Conservation (phyloP, 2,888 invertebrate genomes). For the Prosapia bicincta region DNA sequence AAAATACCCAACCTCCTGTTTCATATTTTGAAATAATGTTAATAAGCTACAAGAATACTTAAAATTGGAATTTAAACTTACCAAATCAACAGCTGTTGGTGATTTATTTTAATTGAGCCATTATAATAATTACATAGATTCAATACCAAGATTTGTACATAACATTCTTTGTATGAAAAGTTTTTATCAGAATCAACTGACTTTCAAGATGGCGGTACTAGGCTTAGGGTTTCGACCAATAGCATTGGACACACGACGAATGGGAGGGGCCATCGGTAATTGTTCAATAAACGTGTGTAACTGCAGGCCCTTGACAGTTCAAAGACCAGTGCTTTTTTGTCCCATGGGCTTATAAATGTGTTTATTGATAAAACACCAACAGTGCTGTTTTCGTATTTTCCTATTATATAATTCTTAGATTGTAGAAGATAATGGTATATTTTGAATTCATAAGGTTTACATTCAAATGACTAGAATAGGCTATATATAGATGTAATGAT, state of each 20-base stretch:
- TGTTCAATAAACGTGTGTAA: background rate
- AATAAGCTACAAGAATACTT: too few species aligned
- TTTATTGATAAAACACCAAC: too few species aligned
- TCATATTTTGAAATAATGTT: too few species aligned
- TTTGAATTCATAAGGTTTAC: too few species aligned
- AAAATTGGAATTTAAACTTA: too few species aligned
- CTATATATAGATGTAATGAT: too few species aligned
- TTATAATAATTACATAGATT: background rate
- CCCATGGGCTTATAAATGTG: background rate
- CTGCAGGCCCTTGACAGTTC: background rate
- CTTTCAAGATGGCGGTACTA: background rate
- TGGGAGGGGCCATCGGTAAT: background rate
- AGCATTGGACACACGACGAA: background rate
- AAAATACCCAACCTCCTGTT: too few species aligned
- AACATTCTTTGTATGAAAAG: background rate
- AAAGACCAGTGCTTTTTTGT: background rate
- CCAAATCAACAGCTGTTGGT: too few species aligned
- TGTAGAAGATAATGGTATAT: too few species aligned
- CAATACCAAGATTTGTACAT: background rate
- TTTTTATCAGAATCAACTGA: background rate
- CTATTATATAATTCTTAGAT: too few species aligned
- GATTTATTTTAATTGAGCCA: background rate
- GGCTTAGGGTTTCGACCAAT: background rate
- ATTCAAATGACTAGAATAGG: too few species aligned
- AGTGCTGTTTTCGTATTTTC: too few species aligned